Conservation (phyloP, 1,140 invertebrate genomes). For the Choristoneura fumiferana region DNA sequence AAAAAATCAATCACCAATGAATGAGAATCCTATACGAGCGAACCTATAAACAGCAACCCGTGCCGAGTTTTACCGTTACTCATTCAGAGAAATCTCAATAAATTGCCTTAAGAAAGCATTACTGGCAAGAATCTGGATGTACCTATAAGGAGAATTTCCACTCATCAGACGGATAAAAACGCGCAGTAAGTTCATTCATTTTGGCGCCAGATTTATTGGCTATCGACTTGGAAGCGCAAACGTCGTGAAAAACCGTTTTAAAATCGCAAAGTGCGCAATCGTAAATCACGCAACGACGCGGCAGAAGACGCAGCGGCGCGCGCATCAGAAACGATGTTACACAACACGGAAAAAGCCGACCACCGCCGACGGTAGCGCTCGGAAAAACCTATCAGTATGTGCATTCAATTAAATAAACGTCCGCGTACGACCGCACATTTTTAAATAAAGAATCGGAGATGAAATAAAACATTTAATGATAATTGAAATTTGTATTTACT, state of each 20-base stretch:
- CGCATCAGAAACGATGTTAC: constrained; percentile 60
- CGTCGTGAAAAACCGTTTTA: constrained; percentile 60
- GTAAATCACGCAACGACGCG: constrained; percentile 58
- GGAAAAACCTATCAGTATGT: constrained; percentile 73
- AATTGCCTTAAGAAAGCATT: constrained; percentile 24
- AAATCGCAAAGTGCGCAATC: constrained; percentile 54
- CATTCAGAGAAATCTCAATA: constrained; percentile 26
- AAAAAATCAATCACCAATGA: too few species aligned
- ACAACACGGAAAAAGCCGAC: constrained; percentile 65
- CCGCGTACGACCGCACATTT: constrained; percentile 42
- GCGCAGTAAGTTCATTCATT: constrained; percentile 61
- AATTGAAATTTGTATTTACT: constrained; percentile 76
- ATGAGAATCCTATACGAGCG: too few species aligned
- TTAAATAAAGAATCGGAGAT: constrained; percentile 61
- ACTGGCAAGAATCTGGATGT: constrained; percentile 35
- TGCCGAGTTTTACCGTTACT: constrained; percentile 17
- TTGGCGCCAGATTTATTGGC: constrained; percentile 68
- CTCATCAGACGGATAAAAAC: constrained; percentile 45
- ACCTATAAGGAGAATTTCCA: constrained; percentile 35
- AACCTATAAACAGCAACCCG: background rate
- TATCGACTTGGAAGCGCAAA: constrained; percentile 54
- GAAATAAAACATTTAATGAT: constrained; percentile 71
- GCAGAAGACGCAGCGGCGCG: constrained; percentile 36
- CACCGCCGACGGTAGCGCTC: constrained; percentile 46
- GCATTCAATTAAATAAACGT: constrained; percentile 67